These are phyloP conservation scores for Tetanocera ferruginea DNA, from an alignment of 2,888 invertebrate species.

Conservation along the genomic window DNA sequence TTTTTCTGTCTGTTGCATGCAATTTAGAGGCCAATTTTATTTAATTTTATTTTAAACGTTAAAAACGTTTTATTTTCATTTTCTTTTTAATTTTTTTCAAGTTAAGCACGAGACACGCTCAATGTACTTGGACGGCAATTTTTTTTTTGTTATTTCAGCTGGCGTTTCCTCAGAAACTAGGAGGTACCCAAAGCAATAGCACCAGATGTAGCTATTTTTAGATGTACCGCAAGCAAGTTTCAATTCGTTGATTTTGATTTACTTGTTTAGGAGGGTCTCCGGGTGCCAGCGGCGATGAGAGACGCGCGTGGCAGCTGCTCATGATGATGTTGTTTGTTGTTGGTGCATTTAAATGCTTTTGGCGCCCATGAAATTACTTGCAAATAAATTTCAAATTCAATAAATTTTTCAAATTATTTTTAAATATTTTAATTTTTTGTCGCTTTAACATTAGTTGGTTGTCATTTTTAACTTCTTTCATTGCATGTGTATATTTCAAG, in stretches of 20 bases:
- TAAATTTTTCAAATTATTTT: constrained; percentile 5
- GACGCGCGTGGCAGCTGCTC: neutral
- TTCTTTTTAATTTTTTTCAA: neutral
- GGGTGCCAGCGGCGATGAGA: neutral
- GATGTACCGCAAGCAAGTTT: constrained; percentile 42
- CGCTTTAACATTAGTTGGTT: neutral
- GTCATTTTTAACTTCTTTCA: neutral
- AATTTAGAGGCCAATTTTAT: neutral
- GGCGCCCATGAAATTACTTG: constrained; percentile 44
- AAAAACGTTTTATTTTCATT: neutral
- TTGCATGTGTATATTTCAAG: neutral
- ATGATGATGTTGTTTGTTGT: neutral
- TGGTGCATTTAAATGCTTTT: constrained; percentile 4
- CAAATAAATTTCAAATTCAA: constrained; percentile 18
- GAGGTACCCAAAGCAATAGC: neutral
- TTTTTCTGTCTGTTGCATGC: neutral
- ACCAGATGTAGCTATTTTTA: constrained; percentile 20
- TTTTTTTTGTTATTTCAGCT: neutral
- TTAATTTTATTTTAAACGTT: neutral
- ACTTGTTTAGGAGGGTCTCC: neutral
- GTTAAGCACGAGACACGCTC: constrained; percentile 24
- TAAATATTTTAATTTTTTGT: neutral
- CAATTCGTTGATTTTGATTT: constrained; percentile 12
- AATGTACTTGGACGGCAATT: constrained; percentile 43
- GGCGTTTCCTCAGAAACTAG: constrained; percentile 45